Evolutionary conservation across 1,140 invertebrate genomes (phyloP), one percentile per base, ranked within the genome.

Genomic region (Drosophila bifasciata): DNA sequence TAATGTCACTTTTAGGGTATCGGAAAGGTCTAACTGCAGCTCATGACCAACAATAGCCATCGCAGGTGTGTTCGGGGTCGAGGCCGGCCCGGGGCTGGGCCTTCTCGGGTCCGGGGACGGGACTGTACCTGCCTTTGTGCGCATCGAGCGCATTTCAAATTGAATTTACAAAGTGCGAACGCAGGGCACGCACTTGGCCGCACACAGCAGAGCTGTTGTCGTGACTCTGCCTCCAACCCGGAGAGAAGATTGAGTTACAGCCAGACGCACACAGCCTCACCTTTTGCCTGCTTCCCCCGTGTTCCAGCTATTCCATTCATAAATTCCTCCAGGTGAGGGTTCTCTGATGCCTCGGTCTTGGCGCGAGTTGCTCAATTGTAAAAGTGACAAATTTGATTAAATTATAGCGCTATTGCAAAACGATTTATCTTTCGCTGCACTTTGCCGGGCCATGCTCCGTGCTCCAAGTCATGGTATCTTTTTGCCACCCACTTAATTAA

Each of bases 321-420:
- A 78, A 83, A 78, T 83, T 78, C 46, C 49, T 57, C 23, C 53
- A 43, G 52, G 52, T 57, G 23, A n/a, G 15, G 40, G 32, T 13
- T 36, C 32, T 13, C 36, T 32, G 67, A 2, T 41, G 40, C 11
- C 40, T 21, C 19, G 43, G 48, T 8, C 19, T 41, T 39, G 51
- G 45, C 19, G 78, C 40, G 46, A 81, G 60, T 75, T 76, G 78
- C 83, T 86, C 78, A 88, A 86, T 86, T 88, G 81, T 74, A 88
- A 77, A 85, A 74, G 83, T 88, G 83, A 86, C 83, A 86, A 86
- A 86, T 88, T 88, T 86, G 83, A 86, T 86, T 86, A 86, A 86
- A 88, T 86, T 83, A 86, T 86, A 72, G 78, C 78, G 83, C 83
- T 83, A 88, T 86, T 88, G 83, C 83, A 88, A 88, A 86, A 53